A percentile compares a stretch with the other conserved stretches of the same genome.
phyloP scores from a whole-genome alignment of 2,888 invertebrate genomes.

The Polymixis lichenea region DNA sequence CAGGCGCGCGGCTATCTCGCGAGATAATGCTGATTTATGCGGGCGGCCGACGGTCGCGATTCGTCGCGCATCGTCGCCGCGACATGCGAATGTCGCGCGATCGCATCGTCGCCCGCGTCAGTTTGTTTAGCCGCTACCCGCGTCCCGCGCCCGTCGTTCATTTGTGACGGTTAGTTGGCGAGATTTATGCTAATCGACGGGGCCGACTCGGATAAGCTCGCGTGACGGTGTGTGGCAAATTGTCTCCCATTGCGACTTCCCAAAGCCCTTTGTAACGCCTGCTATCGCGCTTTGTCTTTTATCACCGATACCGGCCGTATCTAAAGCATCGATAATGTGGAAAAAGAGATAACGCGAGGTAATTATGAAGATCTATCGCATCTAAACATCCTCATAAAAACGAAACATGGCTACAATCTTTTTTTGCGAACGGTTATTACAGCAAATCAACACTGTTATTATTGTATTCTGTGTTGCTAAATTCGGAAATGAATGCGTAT shows the following conservation, averaged over 20 bases:
- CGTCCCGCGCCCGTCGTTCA: slow-evolving; percentile 79
- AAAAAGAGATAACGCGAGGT: slow-evolving; percentile 69
- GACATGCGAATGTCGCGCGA: slow-evolving; percentile 80
- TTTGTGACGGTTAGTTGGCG: slow-evolving; percentile 90
- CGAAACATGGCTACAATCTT: slow-evolving; percentile 57
- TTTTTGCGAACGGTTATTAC: slow-evolving; percentile 66
- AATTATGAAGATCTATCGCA: slow-evolving; percentile 64
- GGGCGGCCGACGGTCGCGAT: slow-evolving; percentile 88
- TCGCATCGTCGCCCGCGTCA: slow-evolving; percentile 78
- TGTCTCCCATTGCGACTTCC: slow-evolving; percentile 86
- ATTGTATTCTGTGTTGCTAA: slow-evolving; percentile 79
- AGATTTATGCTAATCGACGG: slow-evolving; percentile 90
- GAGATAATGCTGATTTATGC: slow-evolving; percentile 91
- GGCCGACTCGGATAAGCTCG: slow-evolving; percentile 87
- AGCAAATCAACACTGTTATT: slow-evolving; percentile 69
- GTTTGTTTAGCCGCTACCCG: slow-evolving; percentile 80
- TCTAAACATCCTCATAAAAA: slow-evolving; percentile 59
- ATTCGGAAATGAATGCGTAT: slow-evolving; percentile 80
- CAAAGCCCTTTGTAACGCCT: slow-evolving; percentile 81
- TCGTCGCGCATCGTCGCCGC: slow-evolving; percentile 87
- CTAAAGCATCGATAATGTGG: slow-evolving; percentile 73
- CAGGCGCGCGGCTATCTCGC: slow-evolving; percentile 89
- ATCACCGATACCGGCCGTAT: slow-evolving; percentile 73
- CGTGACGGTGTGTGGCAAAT: slow-evolving; percentile 89
- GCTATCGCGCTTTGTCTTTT: slow-evolving; percentile 77